Evolutionary conservation across 1,140 invertebrate species (phyloP).

Genomic region (Conus ventricosus): DNA sequence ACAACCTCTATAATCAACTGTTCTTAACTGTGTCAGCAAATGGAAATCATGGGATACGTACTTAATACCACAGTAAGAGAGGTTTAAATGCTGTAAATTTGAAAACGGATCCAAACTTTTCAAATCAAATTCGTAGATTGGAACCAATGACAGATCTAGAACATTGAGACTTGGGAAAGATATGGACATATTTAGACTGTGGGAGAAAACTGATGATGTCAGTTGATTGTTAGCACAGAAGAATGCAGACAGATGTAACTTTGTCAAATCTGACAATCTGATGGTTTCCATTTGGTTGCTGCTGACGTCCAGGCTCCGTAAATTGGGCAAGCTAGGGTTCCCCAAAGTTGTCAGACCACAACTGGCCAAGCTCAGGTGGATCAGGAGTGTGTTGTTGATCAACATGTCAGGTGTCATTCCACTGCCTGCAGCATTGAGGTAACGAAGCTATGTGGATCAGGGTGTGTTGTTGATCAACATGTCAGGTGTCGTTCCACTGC

Average conservation of each 20-base stretch:
- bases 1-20: slow-evolving; percentile 27
- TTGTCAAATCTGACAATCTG: background rate
- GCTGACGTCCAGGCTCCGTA: slow-evolving; percentile 35
- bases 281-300: background rate
- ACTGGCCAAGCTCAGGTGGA: slow-evolving; percentile 32
- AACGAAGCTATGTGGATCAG: slow-evolving; percentile 13
- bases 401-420: too few species aligned
- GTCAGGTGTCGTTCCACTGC: too few species aligned
- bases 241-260: background rate
- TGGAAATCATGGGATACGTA: slow-evolving; percentile 14
- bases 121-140: background rate
- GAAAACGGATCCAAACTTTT: background rate
- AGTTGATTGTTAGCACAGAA: background rate
- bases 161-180: background rate
- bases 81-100: slow-evolving; percentile 17
- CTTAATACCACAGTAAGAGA: slow-evolving; percentile 15
- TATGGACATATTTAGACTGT: background rate
- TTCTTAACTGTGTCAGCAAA: slow-evolving; percentile 38
- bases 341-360: slow-evolving; percentile 12
- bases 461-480: too few species aligned
- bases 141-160: background rate
- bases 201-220: background rate
- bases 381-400: too few species aligned
- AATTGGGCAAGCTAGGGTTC: slow-evolving; percentile 10
- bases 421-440: too few species aligned